Percentiles rank a stretch among this genome's conserved stretches.
phyloP scores from a whole-genome alignment of 2,113 vertebrate genomes.

The Sprattus sprattus region DNA sequence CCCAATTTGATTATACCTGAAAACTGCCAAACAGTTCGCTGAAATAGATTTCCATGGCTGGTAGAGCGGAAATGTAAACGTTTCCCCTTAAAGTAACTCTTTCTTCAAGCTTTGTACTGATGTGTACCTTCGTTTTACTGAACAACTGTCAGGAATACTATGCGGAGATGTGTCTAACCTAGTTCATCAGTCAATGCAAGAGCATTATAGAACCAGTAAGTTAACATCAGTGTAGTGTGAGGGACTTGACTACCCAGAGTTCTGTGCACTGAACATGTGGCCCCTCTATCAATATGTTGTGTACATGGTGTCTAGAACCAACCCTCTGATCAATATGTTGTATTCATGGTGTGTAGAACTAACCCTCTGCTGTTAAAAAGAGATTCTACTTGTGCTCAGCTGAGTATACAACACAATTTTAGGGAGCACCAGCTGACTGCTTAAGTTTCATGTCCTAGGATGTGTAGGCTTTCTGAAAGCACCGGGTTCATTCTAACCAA shows the following conservation, averaged over 20 bases:
- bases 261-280: not conserved
- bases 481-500: not conserved
- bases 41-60: not conserved
- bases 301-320: too few relatives aligned
- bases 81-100: not conserved
- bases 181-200: not conserved
- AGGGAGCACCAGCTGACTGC: not conserved
- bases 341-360: too few relatives aligned
- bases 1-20: not conserved
- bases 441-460: not conserved
- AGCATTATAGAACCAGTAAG: not conserved
- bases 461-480: slow-evolving; percentile 7
- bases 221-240: not conserved
- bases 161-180: not conserved
- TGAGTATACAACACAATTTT: not conserved
- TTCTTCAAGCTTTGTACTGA: slow-evolving; percentile 10
- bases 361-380: not conserved
- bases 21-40: slow-evolving; percentile 56
- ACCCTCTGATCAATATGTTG: not conserved
- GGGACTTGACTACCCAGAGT: not conserved
- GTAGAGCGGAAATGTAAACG: not conserved
- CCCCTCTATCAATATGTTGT: not conserved
- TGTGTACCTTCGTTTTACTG: not conserved
- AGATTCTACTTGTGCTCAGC: not conserved
- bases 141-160: not conserved